Evolutionary conservation across 2,888 invertebrate genomes (phyloP).

Genomic region (Cyclophora albipunctata): DNA sequence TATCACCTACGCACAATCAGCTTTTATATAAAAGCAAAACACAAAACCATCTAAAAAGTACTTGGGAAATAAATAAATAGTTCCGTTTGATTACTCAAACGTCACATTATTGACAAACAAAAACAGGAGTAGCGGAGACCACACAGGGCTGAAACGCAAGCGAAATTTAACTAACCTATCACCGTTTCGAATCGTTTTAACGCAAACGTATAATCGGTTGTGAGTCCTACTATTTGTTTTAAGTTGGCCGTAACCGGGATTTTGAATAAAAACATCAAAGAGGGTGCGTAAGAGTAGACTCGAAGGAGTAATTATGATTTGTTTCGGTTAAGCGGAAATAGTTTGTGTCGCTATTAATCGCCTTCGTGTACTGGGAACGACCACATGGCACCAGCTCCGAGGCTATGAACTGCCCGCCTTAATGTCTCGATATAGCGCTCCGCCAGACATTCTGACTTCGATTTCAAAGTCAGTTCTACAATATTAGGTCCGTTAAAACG

Average conservation of each 20-base stretch:
- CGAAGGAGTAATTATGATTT: constrained; percentile 72
- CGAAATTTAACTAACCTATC: constrained; percentile 63
- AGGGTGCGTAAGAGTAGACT: constrained; percentile 61
- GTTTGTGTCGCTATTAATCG: constrained; percentile 70
- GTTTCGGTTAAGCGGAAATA: constrained; percentile 72
- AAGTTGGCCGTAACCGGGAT: constrained; percentile 68
- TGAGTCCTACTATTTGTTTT: constrained; percentile 72
- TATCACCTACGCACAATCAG: no score
- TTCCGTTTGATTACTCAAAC: constrained; percentile 41
- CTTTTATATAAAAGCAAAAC: no score
- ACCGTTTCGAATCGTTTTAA: constrained; percentile 71
- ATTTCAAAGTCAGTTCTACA: background rate
- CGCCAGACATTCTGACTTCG: background rate
- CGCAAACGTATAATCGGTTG: constrained; percentile 70
- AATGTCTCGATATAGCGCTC: background rate
- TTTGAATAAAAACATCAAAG: constrained; percentile 74
- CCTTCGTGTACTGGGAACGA: constrained; percentile 56
- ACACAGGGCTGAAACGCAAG: constrained; percentile 57
- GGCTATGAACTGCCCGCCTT: background rate
- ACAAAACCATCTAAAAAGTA: no score
- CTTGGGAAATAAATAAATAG: constrained; percentile 32
- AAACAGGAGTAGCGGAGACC: constrained; percentile 42
- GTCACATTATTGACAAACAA: constrained; percentile 45
- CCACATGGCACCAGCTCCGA: constrained; percentile 1
- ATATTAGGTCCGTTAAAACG: background rate